These are phyloP conservation scores for Eumacrocentrus americanus DNA, from an alignment of 2,888 invertebrate genomes.

Conservation along the genomic window DNA sequence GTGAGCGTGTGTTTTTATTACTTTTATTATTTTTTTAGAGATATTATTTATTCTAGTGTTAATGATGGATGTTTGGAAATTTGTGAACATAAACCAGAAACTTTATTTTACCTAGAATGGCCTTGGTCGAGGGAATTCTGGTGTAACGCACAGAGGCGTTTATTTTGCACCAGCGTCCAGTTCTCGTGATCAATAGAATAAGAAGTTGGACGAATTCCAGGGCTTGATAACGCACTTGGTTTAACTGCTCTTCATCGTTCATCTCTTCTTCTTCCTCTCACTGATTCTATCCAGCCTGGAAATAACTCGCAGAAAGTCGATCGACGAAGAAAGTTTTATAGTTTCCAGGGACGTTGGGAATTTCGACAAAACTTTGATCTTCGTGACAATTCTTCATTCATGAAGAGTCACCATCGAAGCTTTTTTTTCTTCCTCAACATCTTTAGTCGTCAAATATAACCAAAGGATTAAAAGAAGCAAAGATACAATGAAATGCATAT, in stretches of 20 bases:
- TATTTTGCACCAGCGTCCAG: conserved; percentile 19
- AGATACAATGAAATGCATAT: no score
- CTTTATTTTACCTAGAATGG: background rate
- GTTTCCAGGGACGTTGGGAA: background rate
- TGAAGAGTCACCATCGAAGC: background rate
- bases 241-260: background rate
- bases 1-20: background rate
- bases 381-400: no score
- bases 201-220: conserved; percentile 33
- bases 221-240: conserved; percentile 23
- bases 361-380: no score
- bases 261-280: background rate
- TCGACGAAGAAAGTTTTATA: background rate
- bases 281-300: no score
- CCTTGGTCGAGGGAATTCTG: conserved; percentile 8
- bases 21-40: no score
- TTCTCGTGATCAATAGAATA: conserved; percentile 31
- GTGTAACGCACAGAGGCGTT: conserved; percentile 22
- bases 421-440: background rate
- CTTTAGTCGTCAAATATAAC: background rate
- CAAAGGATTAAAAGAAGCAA: background rate
- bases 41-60: no score
- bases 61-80: background rate
- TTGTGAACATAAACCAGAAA: background rate
- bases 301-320: no score